Percentiles rank a stretch among this genome's conserved stretches.
phyloP scores from a whole-genome alignment of 2,888 invertebrate species.

The Tubiluchus corallicola region DNA sequence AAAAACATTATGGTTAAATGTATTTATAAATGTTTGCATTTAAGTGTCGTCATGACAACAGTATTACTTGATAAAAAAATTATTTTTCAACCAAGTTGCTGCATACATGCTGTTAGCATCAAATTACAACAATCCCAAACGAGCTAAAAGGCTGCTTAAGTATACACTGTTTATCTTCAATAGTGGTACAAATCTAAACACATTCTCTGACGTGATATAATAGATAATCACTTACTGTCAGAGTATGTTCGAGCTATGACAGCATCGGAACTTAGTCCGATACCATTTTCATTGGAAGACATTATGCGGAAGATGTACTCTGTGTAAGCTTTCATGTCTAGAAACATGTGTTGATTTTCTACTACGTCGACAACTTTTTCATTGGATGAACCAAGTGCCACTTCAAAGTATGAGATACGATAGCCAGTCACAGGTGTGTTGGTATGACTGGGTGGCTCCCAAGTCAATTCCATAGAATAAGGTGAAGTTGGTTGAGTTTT shows the following conservation, averaged over 20 bases:
- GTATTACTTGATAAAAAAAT: not conserved
- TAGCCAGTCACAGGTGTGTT: slow-evolving; percentile 50
- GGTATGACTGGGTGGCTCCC: slow-evolving; percentile 51
- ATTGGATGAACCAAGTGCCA: too few relatives aligned
- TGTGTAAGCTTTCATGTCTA: slow-evolving; percentile 46
- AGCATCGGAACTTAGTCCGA: slow-evolving; percentile 55
- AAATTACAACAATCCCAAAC: too few relatives aligned
- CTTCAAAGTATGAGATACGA: too few relatives aligned
- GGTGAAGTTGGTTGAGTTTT: slow-evolving; percentile 46
- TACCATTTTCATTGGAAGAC: slow-evolving; percentile 44
- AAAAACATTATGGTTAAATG: too few relatives aligned
- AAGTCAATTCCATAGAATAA: slow-evolving; percentile 51
- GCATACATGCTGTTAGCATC: too few relatives aligned
- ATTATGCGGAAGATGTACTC: slow-evolving; percentile 65
- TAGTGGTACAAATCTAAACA: too few relatives aligned
- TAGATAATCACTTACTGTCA: slow-evolving; percentile 33
- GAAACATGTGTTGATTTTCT: slow-evolving; percentile 38
- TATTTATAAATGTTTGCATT: too few relatives aligned
- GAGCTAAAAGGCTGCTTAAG: too few relatives aligned
- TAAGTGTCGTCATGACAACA: not conserved
- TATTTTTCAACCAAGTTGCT: not conserved
- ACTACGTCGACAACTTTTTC: slow-evolving; percentile 17
- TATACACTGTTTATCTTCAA: too few relatives aligned
- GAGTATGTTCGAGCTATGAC: slow-evolving; percentile 55
- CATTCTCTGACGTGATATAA: too few relatives aligned